Evolutionary conservation across 1,140 invertebrate species (phyloP), one percentile per base, ranked within the genome.

Genomic region (Zaprionus ornatus): DNA sequence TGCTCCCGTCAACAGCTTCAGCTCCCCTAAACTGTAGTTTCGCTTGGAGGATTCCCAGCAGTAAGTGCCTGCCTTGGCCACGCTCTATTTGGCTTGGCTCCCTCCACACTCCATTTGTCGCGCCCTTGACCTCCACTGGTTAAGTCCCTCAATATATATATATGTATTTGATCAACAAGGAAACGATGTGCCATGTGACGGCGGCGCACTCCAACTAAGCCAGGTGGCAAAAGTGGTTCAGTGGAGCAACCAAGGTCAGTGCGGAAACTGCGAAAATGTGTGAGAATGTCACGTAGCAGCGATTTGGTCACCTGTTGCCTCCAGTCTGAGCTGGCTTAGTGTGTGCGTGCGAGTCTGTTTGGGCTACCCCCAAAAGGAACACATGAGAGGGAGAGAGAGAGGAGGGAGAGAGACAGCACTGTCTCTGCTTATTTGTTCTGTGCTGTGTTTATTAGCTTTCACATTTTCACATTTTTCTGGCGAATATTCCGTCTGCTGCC

Each of bases 231-330:
- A 59, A 21, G 21, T 54, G 25, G 45, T 50, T 60, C 35, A 42
- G 29, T 55, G 50, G 13, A 37, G 21, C 55, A 60, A n/a, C 17
- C 35, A 66, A 76, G 61, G 68, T 37, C 61, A 45, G 7, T 3
- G 7, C 10, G 21, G 15, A 17, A 50, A 4, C 4, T 7, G 23
- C 5, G 35, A 19, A 45, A 74, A 56, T 57, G 37, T 69, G 29
- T 69, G 54, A 35, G 45, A 72, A 72, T 60, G 68, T 76, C 74
- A 76, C 74, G 74, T 76, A 72, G 68, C 56, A 19, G 60, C 42
- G 67, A 60, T 64, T 70, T 65, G 59, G 63, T 60, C 70, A 77
- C 71, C 75, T 67, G 74, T 66, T 73, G 52, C 37, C 21, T 15
- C 27, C n/a, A 45, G n/a, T 45, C 40, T 17, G n/a, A 17, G n/a